phyloP scores from a whole-genome alignment of 37 sponge, comb jelly and placozoan species.

The Bolinopsis microptera region DNA sequence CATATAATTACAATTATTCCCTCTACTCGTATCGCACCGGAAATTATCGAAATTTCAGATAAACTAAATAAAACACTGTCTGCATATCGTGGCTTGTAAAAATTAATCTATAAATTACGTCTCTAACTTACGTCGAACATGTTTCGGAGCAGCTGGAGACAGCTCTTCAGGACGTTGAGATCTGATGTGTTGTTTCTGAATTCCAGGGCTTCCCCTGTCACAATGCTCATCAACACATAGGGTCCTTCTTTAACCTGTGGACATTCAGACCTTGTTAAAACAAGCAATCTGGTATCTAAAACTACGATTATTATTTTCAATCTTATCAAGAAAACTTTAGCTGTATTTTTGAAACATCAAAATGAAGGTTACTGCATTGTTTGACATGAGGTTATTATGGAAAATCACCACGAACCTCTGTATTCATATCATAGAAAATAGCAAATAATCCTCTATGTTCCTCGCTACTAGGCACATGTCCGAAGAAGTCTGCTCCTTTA shows the following conservation, averaged over 20 bases:
- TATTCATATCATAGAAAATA: conserved; percentile 82
- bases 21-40: too few species aligned
- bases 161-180: conserved; percentile 67
- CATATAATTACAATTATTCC: too few species aligned
- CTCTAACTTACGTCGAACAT: conserved; percentile 71
- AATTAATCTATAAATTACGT: background rate
- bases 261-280: too few species aligned
- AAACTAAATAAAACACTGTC: background rate
- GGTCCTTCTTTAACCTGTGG: conserved; percentile 48
- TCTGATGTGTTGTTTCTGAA: conserved; percentile 68
- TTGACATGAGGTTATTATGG: too few species aligned
- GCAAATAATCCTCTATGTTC: conserved; percentile 78
- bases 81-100: background rate
- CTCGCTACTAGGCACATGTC: conserved; percentile 69
- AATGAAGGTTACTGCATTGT: too few species aligned
- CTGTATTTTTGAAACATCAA: too few species aligned
- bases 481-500: conserved; percentile 84
- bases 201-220: conserved; percentile 76
- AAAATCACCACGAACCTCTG: background rate
- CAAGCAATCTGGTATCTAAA: too few species aligned
- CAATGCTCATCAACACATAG: conserved; percentile 74
- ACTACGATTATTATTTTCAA: too few species aligned
- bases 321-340: too few species aligned
- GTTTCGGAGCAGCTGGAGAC: conserved; percentile 69
- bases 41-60: too few species aligned